Evolutionary conservation across 2,888 invertebrate genomes (phyloP), one percentile per base, ranked within the genome.

Genomic region (Tetheella fluctuosa): DNA sequence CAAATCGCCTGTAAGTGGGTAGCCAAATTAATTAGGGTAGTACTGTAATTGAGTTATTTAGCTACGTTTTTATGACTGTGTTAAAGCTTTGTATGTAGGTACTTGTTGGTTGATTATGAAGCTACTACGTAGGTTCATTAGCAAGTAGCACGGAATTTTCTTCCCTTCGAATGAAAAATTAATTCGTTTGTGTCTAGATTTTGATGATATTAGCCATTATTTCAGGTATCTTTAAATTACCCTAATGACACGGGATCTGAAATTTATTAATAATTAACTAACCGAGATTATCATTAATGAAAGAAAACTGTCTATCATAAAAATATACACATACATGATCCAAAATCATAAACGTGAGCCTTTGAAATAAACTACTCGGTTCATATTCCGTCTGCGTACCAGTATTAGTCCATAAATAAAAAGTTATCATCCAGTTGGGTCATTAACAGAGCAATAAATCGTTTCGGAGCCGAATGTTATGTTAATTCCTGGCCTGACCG

Each of bases 401-500:
- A 48, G 20, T 10, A 20, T 48, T 20, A 48, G 48, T 48, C n/a
- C 48, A 65, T 68, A 66, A 77, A 71, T 70, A 64, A 68, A 75
- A 76, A 74, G 71, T 74, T 74, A 76, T 67, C 70, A 72, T 62
- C 65, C 65, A 68, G 23, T 64, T 61, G 69, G 76, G 77, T 81
- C 82, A 84, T 86, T 85, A 85, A 77, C 79, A 67, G 67, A 62
- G 71, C 64, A 64, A 81, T 87, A 84, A 85, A 86, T 86, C 71
- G 70, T 68, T 64, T 64, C 12, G 34, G 54, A 77, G 76, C 81
- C 78, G 77, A 76, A 78, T 73, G 80, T 73, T 81, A 82, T 81
- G 84, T 77, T 89, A 88, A 90, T 89, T 86, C 84, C 69, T 69
- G 76, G 77, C 75, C 71, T 54, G 75, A 74, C 63, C 79, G 84